phyloP scores from a whole-genome alignment of 2,797 vertebrate species.

The Mormyrops boulengeri region DNA sequence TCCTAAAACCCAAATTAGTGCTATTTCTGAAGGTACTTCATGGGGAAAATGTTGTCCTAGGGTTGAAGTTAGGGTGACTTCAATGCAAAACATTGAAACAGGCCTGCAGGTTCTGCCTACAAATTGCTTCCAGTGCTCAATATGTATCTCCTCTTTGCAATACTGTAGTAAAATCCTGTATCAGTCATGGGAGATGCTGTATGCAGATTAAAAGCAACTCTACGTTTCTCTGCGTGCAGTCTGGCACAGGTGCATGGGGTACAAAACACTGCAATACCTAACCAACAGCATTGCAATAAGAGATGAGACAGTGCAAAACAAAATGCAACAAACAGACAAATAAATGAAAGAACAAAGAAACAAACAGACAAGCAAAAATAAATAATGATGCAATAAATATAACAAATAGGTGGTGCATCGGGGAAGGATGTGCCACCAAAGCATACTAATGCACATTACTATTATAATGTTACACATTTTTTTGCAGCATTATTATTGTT shows the following conservation, averaged over 20 bases:
- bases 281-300: background rate
- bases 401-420: background rate
- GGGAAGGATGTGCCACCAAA: background rate
- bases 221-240: background rate
- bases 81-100: background rate
- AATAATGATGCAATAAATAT: background rate
- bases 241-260: background rate
- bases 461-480: background rate
- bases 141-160: background rate
- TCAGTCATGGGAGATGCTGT: background rate
- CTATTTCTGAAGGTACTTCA: background rate
- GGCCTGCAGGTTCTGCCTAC: background rate
- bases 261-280: background rate
- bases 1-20: background rate
- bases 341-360: background rate
- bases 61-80: background rate
- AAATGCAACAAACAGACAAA: background rate
- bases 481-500: background rate
- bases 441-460: background rate
- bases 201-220: background rate
- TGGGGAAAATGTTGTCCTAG: background rate
- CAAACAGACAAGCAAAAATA: background rate
- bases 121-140: background rate
- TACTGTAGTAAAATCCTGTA: background rate
- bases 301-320: background rate